Conservation (phyloP, 2,113 vertebrate species). For the Delphinus delphis region DNA sequence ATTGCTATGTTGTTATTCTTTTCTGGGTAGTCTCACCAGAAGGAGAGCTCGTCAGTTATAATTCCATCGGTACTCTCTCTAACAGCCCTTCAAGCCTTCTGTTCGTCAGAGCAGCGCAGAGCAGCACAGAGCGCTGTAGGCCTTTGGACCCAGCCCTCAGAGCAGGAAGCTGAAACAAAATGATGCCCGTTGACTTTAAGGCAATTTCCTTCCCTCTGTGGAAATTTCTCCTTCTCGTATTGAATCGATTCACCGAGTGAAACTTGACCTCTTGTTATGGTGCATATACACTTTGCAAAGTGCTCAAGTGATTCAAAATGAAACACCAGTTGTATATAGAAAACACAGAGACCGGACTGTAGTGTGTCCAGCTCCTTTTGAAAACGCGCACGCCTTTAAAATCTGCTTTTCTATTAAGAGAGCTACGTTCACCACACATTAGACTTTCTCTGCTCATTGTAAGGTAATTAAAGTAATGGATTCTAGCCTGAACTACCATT, state of each 20-base stretch:
- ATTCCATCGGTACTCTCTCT: conserved; percentile 61
- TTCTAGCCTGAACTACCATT: conserved; percentile 49
- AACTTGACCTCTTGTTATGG: conserved; percentile 53
- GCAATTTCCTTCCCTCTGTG: conserved; percentile 70
- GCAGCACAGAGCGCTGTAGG: fast-evolving
- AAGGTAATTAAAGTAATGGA: conserved; percentile 72
- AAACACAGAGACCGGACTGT: conserved; percentile 36
- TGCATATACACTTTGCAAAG: background rate
- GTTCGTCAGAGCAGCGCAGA: conserved; percentile 27
- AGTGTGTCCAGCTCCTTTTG: conserved; percentile 3
- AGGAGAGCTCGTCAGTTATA: conserved; percentile 32
- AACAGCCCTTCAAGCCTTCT: conserved; percentile 17
- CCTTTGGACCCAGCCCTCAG: background rate
- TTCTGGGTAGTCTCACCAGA: conserved; percentile 68
- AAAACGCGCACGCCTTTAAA: conserved; percentile 28
- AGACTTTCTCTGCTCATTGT: conserved; percentile 44
- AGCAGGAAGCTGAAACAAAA: conserved; percentile 47
- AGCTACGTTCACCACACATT: conserved; percentile 8
- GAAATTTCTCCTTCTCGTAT: conserved; percentile 65
- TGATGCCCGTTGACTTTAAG: conserved; percentile 61
- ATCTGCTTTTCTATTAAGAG: conserved; percentile 48
- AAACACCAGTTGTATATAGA: conserved; percentile 51
- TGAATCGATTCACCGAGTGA: conserved; percentile 70
- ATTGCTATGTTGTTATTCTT: conserved; percentile 64
- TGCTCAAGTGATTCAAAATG: conserved; percentile 63